Conservation (phyloP, 2,797 vertebrate genomes). For the Garrulus glandarius region DNA sequence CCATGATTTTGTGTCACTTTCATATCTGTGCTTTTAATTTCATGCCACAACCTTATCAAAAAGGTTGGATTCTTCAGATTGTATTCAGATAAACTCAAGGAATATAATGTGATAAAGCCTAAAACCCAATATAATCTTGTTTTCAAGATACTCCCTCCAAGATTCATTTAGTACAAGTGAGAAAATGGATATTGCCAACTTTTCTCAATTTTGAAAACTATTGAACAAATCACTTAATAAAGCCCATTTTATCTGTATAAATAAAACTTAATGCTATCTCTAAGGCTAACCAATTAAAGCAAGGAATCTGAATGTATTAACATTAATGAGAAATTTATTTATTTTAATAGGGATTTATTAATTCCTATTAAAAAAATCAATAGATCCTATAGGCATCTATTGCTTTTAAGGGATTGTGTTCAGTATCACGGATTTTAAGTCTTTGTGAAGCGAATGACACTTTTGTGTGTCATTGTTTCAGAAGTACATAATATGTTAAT, state of each 20-base stretch:
- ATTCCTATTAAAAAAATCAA: too few species aligned
- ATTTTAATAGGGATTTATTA: not conserved
- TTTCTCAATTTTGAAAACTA: not conserved
- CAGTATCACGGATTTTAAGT: fast-evolving
- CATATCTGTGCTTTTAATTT: not conserved
- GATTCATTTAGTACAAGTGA: not conserved
- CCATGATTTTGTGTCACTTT: not conserved
- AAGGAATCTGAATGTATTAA: not conserved
- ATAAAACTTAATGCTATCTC: not conserved
- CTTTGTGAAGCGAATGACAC: not conserved
- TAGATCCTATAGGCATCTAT: too few species aligned
- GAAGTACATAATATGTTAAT: not conserved
- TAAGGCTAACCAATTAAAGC: not conserved
- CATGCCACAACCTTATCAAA: not conserved
- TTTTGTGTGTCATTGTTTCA: not conserved
- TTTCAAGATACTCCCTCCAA: not conserved
- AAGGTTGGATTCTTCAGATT: not conserved
- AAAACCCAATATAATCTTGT: fast-evolving
- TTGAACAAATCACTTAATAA: not conserved
- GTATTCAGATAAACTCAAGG: not conserved
- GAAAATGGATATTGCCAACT: not conserved
- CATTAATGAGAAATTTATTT: not conserved
- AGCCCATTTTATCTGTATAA: not conserved
- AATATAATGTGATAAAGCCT: not conserved
- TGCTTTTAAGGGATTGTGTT: not conserved